These are phyloP conservation scores for Pseudotriccus pelzelni DNA, from an alignment of 2,797 vertebrate genomes.

Conservation along the genomic window DNA sequence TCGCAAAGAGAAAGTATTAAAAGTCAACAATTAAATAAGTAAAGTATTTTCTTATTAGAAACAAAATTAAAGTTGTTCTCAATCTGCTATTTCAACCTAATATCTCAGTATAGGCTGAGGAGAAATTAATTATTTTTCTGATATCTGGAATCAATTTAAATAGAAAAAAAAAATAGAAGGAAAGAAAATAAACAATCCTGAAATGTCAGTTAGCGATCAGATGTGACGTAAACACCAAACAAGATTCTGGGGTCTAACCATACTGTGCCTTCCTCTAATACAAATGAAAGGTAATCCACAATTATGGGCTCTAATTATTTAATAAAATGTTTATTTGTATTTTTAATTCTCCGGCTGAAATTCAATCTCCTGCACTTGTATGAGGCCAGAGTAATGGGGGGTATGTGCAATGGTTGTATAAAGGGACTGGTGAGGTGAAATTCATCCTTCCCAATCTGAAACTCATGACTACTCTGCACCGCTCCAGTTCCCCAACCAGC, in stretches of 20 bases:
- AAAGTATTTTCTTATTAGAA: slow-evolving; percentile 68
- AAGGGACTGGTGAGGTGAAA: slow-evolving; percentile 25
- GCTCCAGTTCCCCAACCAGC: neutral
- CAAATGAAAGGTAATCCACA: slow-evolving; percentile 32
- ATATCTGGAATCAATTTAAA: slow-evolving; percentile 50
- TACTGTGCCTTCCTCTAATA: neutral
- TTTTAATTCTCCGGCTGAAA: slow-evolving; percentile 46
- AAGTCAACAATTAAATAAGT: slow-evolving; percentile 63
- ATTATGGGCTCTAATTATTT: slow-evolving; percentile 42
- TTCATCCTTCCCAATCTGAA: neutral
- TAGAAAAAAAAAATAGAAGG: neutral
- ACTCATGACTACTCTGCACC: fast-evolving
- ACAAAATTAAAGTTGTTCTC: slow-evolving; percentile 56
- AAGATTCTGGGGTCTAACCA: neutral
- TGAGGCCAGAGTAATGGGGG: neutral
- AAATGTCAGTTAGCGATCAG: slow-evolving; percentile 44
- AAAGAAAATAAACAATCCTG: slow-evolving; percentile 8
- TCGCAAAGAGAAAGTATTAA: slow-evolving; percentile 44
- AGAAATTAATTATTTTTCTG: slow-evolving; percentile 56
- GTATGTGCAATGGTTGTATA: neutral
- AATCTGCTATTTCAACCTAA: slow-evolving; percentile 30
- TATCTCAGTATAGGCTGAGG: slow-evolving; percentile 14
- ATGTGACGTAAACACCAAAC: neutral
- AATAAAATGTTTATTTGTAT: slow-evolving; percentile 57
- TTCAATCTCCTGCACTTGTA: neutral